A percentile compares a stretch with the other conserved stretches of the same genome.
Evolutionary conservation across 2,888 invertebrate genomes (phyloP).

Genomic region (Drosophila kanekoi): DNA sequence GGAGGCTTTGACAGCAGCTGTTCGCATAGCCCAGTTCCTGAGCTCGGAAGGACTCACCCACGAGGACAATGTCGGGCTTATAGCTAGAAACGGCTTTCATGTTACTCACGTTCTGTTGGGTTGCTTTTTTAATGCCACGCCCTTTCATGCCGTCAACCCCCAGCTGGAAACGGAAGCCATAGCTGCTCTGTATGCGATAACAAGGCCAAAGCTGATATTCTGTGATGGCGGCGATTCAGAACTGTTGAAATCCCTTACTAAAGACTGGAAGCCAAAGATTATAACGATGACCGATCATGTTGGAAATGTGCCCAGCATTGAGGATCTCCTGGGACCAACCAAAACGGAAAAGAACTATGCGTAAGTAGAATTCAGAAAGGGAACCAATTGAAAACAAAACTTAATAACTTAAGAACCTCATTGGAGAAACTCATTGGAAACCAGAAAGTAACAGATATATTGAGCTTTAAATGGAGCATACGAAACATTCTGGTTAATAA

Average conservation of each 20-base stretch:
- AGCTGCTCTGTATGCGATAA: conserved; percentile 43
- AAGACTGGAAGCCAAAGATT: conserved; percentile 43
- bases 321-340: conserved; percentile 17
- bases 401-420: no score
- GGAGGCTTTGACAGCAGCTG: conserved; percentile 41
- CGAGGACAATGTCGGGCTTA: conserved; percentile 63
- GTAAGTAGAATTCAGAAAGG: conserved; percentile 21
- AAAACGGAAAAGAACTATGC: conserved; percentile 6
- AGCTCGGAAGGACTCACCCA: conserved; percentile 45
- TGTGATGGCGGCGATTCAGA: conserved; percentile 57
- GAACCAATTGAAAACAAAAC: not conserved
- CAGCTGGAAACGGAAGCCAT: conserved; percentile 38
- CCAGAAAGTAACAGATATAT: no score
- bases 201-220: conserved; percentile 67
- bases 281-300: conserved; percentile 29
- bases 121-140: conserved; percentile 55
- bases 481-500: no score
- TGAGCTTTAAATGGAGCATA: not conserved
- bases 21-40: conserved; percentile 52
- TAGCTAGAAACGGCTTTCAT: conserved; percentile 50
- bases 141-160: conserved; percentile 66
- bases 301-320: conserved; percentile 23
- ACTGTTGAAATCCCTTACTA: conserved; percentile 30
- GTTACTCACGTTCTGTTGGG: conserved; percentile 58
- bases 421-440: no score